These are phyloP conservation scores for Xanthorhoe spadicearia DNA, from an alignment of 2,888 invertebrate genomes.

Conservation along the genomic window DNA sequence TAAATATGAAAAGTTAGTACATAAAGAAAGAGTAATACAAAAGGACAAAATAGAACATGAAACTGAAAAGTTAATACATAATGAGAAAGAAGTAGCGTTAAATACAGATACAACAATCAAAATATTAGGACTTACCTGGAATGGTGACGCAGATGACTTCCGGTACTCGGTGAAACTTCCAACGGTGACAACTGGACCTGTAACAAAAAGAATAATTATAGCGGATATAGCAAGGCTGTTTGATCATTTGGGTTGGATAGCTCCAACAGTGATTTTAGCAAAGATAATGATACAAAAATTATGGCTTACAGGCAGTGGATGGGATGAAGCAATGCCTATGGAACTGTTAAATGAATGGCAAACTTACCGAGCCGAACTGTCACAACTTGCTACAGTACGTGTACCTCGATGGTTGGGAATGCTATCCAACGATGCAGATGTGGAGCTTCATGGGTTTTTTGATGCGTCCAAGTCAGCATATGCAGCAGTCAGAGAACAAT, in stretches of 20 bases:
- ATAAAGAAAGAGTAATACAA: not conserved
- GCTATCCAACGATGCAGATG: not conserved
- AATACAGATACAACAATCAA: conserved; percentile 6
- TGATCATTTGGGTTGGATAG: conserved; percentile 11
- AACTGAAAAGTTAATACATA: no score
- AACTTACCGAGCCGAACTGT: not conserved
- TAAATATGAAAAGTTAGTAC: not conserved
- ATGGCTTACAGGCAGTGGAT: conserved; percentile 5
- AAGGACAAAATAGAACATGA: no score
- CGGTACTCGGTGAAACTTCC: conserved; percentile 1
- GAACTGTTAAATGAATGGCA: conserved; percentile 2
- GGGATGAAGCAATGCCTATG: conserved; percentile 1
- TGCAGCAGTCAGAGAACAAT: not conserved
- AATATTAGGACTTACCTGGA: conserved; percentile 6
- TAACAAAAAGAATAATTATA: conserved; percentile 12
- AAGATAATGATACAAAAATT: conserved; percentile 9
- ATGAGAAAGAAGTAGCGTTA: not conserved
- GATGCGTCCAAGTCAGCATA: conserved; percentile 8
- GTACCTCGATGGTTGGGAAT: conserved; percentile 5
- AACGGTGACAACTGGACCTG: not conserved
- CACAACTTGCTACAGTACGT: not conserved
- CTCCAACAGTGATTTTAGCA: conserved; percentile 5
- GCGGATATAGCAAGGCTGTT: conserved; percentile 6
- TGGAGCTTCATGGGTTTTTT: conserved; percentile 5
- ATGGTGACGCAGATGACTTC: not conserved